Base-by-base conservation (phyloP, 2,113 vertebrate species). In the Spermophilus dauricus region DNA sequence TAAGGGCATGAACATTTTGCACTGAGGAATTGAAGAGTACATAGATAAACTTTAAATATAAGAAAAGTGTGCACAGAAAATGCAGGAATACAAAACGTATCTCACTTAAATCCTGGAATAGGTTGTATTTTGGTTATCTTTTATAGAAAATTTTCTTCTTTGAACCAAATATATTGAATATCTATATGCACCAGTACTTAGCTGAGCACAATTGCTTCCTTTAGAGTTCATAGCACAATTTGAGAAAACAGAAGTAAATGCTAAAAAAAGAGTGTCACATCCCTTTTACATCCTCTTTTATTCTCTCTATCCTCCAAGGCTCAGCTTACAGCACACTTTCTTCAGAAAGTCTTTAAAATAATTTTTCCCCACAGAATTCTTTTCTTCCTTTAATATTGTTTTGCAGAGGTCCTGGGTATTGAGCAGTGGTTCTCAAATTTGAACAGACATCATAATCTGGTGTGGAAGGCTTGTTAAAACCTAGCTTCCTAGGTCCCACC, bases 61-160 rank as follows among this genome's bases (percentile, higher is more conserved):
- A 83, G 83, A 82, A 70, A 87, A 93, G 17, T 58, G 28, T 75
- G 67, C 4, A 39, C 77, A 91, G 86, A 88, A 89, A 97, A 96
- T 86, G 5, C 30, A 83, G 48, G 84, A 70, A 16, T 80, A 7
- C 24, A 86, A 87, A 63, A 69, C 45, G 20, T 78, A 32, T 93
- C 34, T 93, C 26, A 67, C 22, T 69, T 83, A 69, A 65, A 86
- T 86, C 75, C 37, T 89, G 16, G 18, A 78, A 94, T 22, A 56
- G 76, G 56, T 82, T 45, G 10, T 89, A 32, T 34, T 72, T 70
- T 96, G 2, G 61, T 92, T 85, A 73, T 82, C 16, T 11, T 81
- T 82, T 37, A 70, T 81, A 26, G 37, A 58, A 96, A 90, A 34
- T 67, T 87, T 92, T 95, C 30, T 56, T 93, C 77, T 86, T 39